A percentile compares a stretch with the other conserved stretches of the same genome.
Conservation (phyloP, 2,888 invertebrate species). For the Cryptocheilus praepositus region DNA sequence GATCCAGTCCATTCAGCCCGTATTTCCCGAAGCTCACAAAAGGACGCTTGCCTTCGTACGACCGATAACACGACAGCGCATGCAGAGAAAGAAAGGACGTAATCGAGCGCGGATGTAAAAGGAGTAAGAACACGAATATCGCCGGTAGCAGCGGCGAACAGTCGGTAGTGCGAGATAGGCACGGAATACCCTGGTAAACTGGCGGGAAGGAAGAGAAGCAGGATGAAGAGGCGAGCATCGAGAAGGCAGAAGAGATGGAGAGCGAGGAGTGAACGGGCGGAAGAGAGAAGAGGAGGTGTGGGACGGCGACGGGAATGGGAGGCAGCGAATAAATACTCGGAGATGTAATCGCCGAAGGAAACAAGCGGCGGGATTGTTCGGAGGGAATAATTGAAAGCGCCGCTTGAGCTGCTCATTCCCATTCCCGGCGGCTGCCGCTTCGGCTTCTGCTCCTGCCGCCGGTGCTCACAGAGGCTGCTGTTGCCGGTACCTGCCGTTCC, state of each 20-base stretch:
- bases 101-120: constrained; percentile 6
- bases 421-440: constrained; percentile 62
- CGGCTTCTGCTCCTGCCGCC: constrained; percentile 37
- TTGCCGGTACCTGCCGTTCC: neutral
- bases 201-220: constrained; percentile 36
- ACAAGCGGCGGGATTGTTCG: constrained; percentile 75
- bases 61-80: too few species aligned
- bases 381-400: constrained; percentile 75
- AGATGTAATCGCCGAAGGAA: constrained; percentile 75
- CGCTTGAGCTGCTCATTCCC: constrained; percentile 73
- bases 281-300: constrained; percentile 44
- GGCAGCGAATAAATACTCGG: constrained; percentile 73
- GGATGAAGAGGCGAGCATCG: constrained; percentile 37
- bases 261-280: constrained; percentile 15
- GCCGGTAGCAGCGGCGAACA: too few species aligned
- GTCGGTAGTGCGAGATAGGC: too few species aligned
- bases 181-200: constrained; percentile 16
- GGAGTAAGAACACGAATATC: constrained; percentile 1
- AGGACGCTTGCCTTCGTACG: too few species aligned
- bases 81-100: constrained; percentile 1
- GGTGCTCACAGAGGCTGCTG: constrained; percentile 24
- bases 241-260: constrained; percentile 18
- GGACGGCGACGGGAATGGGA: constrained; percentile 42
- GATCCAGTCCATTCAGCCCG: too few species aligned
- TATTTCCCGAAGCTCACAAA: too few species aligned